These are phyloP conservation scores for Torymus texanus DNA, from an alignment of 2,888 invertebrate species.

Conservation along the genomic window DNA sequence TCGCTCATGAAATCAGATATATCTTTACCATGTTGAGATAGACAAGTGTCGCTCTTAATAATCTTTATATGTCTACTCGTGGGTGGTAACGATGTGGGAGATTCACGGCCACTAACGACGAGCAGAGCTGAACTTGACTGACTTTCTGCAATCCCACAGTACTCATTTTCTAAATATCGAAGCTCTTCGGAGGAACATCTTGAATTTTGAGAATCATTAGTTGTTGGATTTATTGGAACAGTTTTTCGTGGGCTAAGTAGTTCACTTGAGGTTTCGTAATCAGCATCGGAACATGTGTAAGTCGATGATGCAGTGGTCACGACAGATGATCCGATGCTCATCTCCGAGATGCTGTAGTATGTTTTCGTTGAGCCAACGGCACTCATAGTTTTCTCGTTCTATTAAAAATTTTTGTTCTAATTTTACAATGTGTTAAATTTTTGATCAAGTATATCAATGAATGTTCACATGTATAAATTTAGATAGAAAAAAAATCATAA, in stretches of 20 bases:
- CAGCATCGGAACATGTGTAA: constrained; percentile 29
- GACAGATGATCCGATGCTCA: constrained; percentile 33
- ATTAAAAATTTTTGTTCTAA: not conserved
- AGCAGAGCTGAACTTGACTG: constrained; percentile 26
- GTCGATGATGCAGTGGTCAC: constrained; percentile 36
- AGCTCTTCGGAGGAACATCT: not conserved
- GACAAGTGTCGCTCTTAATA: constrained; percentile 33
- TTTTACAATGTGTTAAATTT: not conserved
- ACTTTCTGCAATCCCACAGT: not conserved
- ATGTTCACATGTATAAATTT: constrained; percentile 26
- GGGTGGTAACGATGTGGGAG: not conserved
- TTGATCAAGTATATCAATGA: not conserved
- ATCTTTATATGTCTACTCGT: not conserved
- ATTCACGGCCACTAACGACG: not conserved
- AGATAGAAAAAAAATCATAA: not conserved
- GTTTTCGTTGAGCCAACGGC: constrained; percentile 15
- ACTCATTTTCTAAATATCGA: not conserved
- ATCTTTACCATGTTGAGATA: constrained; percentile 21
- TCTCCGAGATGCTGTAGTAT: constrained; percentile 25
- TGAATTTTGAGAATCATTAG: not conserved
- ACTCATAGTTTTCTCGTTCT: constrained; percentile 32
- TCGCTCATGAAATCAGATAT: constrained; percentile 42
- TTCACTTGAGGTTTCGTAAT: constrained; percentile 52
- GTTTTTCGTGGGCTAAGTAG: constrained; percentile 10
- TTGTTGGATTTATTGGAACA: too few relatives aligned